Evolutionary conservation across 2,113 vertebrate species (phyloP).

Genomic region (Crotalus horridus): DNA sequence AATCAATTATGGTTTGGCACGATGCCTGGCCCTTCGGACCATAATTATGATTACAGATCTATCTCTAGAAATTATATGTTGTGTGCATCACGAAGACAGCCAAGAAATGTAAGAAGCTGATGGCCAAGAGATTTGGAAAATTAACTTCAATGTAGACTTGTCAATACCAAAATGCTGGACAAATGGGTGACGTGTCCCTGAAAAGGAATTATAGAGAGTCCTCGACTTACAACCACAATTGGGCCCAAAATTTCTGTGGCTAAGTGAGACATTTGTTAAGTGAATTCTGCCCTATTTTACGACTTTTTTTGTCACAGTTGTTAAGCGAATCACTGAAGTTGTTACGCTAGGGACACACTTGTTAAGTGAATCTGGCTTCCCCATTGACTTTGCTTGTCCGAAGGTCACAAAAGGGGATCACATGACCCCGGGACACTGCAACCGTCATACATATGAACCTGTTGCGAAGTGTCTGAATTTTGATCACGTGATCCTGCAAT

Average conservation of each 20-base stretch:
- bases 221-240: not conserved
- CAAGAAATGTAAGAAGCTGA: not conserved
- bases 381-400: no score
- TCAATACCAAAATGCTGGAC: not conserved
- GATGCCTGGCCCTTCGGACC: not conserved
- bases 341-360: no score
- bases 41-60: not conserved
- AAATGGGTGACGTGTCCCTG: not conserved
- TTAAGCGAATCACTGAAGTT: no score
- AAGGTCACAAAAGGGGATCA: no score
- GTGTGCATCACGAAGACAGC: not conserved
- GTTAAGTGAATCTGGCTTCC: no score
- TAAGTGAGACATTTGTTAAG: no score
- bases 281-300: no score
- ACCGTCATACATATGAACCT: no score
- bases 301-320: no score
- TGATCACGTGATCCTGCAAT: no score
- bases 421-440: no score
- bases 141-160: not conserved
- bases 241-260: not conserved
- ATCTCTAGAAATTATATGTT: not conserved
- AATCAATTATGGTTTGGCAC: not conserved
- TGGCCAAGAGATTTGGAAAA: not conserved
- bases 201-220: not conserved
- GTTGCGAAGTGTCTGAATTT: no score